Evolutionary conservation across 2,888 invertebrate species (phyloP).

Genomic region (Macropis europaea): DNA sequence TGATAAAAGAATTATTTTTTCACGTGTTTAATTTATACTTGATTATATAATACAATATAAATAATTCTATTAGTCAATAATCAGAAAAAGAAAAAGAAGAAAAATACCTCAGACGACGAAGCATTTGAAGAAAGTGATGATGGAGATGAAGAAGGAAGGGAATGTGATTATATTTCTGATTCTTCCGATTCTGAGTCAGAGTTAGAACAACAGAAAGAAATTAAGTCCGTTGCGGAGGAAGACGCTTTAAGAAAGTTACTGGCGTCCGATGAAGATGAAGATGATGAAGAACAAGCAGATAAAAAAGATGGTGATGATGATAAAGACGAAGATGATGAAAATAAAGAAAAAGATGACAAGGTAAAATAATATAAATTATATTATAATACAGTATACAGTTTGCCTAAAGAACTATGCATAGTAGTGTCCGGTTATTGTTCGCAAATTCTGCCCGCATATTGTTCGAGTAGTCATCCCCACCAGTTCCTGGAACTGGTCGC

Average conservation of each 20-base stretch:
- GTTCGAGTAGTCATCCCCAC: too few relatives aligned
- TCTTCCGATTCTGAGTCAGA: slow-evolving; percentile 90
- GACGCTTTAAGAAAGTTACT: slow-evolving; percentile 92
- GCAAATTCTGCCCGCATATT: too few relatives aligned
- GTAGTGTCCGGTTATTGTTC: too few relatives aligned
- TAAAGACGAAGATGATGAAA: slow-evolving; percentile 85
- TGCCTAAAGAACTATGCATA: too few relatives aligned
- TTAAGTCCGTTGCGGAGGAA: slow-evolving; percentile 95
- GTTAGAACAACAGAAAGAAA: slow-evolving; percentile 86
- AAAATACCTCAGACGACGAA: slow-evolving; percentile 92
- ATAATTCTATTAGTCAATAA: slow-evolving; percentile 52
- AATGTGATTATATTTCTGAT: slow-evolving; percentile 96
- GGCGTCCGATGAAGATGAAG: slow-evolving; percentile 93
- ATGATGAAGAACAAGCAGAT: slow-evolving; percentile 90
- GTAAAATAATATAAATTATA: slow-evolving; percentile 73
- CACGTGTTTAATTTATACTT: too few relatives aligned
- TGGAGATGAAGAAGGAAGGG: slow-evolving; percentile 97
- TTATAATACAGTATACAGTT: too few relatives aligned
- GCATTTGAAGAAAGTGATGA: slow-evolving; percentile 98
- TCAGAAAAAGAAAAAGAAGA: slow-evolving; percentile 85
- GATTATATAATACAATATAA: slow-evolving; percentile 2
- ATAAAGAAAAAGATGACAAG: slow-evolving; percentile 83
- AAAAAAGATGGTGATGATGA: slow-evolving; percentile 89
- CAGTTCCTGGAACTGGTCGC: too few relatives aligned
- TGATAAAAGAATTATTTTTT: too few relatives aligned